These are phyloP conservation scores for Mesorhabditis spiculigera DNA, from an alignment of 2,888 invertebrate species.

Conservation along the genomic window DNA sequence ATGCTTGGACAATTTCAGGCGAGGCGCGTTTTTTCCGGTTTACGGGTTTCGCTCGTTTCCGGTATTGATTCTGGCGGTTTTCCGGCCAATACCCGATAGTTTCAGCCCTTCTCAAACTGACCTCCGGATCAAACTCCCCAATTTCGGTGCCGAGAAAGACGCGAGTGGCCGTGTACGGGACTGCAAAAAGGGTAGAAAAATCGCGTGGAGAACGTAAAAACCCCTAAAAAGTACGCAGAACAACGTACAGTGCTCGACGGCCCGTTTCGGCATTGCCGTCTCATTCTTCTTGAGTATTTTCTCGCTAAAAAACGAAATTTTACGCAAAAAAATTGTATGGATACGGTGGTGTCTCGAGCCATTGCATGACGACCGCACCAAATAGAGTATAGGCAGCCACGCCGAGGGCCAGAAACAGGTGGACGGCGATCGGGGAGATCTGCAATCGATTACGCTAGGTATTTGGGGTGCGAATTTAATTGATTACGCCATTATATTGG, in stretches of 20 bases:
- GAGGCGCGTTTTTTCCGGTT: background rate
- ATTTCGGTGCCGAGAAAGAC: slow-evolving; percentile 37
- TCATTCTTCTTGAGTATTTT: too few relatives aligned
- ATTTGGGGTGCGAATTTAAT: too few relatives aligned
- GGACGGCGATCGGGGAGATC: slow-evolving; percentile 50
- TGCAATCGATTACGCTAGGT: slow-evolving; percentile 13
- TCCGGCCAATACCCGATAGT: background rate
- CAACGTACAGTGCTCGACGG: too few relatives aligned
- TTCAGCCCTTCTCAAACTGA: slow-evolving; percentile 10
- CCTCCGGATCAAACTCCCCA: slow-evolving; percentile 30
- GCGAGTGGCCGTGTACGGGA: slow-evolving; percentile 10
- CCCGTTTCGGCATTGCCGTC: too few relatives aligned
- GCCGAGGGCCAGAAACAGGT: slow-evolving; percentile 41
- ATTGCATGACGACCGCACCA: slow-evolving; percentile 48
- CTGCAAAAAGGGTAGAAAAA: background rate
- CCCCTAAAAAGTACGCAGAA: too few relatives aligned
- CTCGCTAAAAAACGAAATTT: background rate
- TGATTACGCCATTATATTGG: too few relatives aligned
- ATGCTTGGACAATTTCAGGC: background rate
- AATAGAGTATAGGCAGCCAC: slow-evolving; percentile 46
- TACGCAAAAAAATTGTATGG: background rate
- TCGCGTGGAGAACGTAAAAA: background rate
- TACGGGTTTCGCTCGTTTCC: background rate
- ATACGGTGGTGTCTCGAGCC: slow-evolving; percentile 36
- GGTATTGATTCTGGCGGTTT: background rate